A percentile compares a stretch with the other conserved stretches of the same genome.
Evolutionary conservation across 2,113 vertebrate genomes (phyloP).

Genomic region (Theristicus caerulescens): DNA sequence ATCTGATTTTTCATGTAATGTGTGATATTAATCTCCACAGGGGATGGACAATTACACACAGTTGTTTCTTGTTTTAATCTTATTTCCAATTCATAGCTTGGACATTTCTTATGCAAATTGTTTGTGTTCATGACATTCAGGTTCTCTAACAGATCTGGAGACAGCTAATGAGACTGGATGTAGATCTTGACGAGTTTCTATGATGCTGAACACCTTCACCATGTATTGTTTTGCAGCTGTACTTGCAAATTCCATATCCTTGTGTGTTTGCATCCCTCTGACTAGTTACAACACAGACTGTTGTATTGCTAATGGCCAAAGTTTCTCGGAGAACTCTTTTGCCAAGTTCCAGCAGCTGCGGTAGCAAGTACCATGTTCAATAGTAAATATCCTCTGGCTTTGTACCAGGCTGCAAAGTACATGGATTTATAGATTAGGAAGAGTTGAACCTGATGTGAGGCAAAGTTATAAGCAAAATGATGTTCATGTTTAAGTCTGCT

Average conservation of each 20-base stretch:
- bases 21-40: constrained; percentile 46
- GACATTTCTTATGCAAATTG: constrained; percentile 49
- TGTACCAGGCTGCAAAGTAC: neutral
- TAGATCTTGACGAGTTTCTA: neutral
- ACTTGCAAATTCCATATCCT: neutral
- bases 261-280: neutral
- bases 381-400: neutral
- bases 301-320: neutral
- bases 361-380: neutral
- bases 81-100: constrained; percentile 10
- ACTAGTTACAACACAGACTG: neutral
- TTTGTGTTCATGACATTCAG: constrained; percentile 23
- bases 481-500: neutral
- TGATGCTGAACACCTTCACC: neutral
- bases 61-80: constrained; percentile 53
- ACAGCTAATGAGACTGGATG: constrained; percentile 10
- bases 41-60: constrained; percentile 37
- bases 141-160: constrained; percentile 1
- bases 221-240: neutral
- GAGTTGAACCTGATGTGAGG: neutral
- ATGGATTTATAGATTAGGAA: neutral
- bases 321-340: neutral
- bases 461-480: neutral
- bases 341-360: neutral
- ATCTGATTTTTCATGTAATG: constrained; percentile 53